Percentiles rank a stretch among this genome's conserved stretches.
These are phyloP conservation scores for Alaudala cheleensis DNA, from an alignment of 2,113 vertebrate species.

Conservation along the genomic window DNA sequence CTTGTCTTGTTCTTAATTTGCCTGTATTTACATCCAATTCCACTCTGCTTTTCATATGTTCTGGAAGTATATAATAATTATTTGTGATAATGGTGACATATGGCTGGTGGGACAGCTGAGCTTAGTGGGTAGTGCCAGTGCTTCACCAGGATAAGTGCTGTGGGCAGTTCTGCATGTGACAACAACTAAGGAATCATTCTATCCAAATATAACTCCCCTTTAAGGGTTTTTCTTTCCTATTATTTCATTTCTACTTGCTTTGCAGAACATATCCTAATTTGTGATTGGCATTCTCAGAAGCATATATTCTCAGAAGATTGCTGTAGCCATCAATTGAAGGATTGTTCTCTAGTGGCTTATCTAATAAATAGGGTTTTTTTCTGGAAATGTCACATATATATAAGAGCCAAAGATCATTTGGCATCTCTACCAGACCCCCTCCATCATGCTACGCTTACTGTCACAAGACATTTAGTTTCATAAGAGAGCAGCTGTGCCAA, in stretches of 20 bases:
- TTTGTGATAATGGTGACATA: neutral
- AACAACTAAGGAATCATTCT: neutral
- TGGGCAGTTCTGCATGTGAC: neutral
- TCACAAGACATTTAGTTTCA: constrained; percentile 33
- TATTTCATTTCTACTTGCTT: neutral
- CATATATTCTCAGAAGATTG: neutral
- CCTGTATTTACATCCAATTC: neutral
- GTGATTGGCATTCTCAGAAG: neutral
- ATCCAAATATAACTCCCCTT: neutral
- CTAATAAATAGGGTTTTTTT: constrained; percentile 12
- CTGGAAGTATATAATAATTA: neutral
- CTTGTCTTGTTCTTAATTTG: neutral
- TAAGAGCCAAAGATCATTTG: constrained; percentile 38
- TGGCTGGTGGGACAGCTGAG: neutral
- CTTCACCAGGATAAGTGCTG: neutral
- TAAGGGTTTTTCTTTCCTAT: neutral
- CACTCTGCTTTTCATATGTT: neutral
- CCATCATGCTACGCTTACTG: constrained; percentile 22
- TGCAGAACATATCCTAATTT: neutral
- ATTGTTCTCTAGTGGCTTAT: constrained; percentile 27
- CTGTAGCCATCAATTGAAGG: neutral
- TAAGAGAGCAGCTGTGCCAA: constrained; percentile 7
- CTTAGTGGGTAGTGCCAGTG: neutral
- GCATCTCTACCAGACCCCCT: neutral
- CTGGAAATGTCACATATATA: constrained; percentile 60